A percentile compares a stretch with the other conserved stretches of the same genome.
phyloP scores from a whole-genome alignment of 2,888 invertebrate genomes.

The Xestia sexstrigata region DNA sequence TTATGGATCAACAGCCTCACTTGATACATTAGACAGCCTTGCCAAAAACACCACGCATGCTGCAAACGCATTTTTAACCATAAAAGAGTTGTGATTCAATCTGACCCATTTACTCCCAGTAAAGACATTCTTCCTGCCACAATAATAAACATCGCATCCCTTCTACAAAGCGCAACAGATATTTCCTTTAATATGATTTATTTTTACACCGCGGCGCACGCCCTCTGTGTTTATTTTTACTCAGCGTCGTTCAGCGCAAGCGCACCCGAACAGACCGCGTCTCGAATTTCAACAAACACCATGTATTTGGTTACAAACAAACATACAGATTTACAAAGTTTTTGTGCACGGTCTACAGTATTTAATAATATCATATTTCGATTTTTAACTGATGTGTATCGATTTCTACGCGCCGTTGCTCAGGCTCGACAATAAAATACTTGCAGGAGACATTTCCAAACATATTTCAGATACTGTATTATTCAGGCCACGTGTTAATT shows the following conservation, averaged over 20 bases:
- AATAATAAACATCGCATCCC: conserved; percentile 44
- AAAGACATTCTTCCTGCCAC: conserved; percentile 4
- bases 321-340: conserved; percentile 60
- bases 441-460: conserved; percentile 25
- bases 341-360: conserved; percentile 59
- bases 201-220: conserved; percentile 61
- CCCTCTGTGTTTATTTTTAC: conserved; percentile 70
- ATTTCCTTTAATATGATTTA: conserved; percentile 62
- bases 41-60: conserved; percentile 1
- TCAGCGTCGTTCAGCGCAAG: conserved; percentile 51
- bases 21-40: background rate
- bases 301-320: conserved; percentile 68
- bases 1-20: background rate
- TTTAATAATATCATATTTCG: conserved; percentile 63
- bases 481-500: conserved; percentile 52
- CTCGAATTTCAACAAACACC: conserved; percentile 66
- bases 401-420: conserved; percentile 46
- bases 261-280: conserved; percentile 57
- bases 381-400: conserved; percentile 64
- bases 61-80: background rate
- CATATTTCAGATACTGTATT: conserved; percentile 19
- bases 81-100: background rate
- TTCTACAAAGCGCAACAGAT: conserved; percentile 46
- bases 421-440: conserved; percentile 8
- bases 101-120: conserved; percentile 33